A percentile compares a stretch with the other conserved stretches of the same genome.
Conservation (phyloP, 2,113 vertebrate genomes). For the Ginglymostoma cirratum region DNA sequence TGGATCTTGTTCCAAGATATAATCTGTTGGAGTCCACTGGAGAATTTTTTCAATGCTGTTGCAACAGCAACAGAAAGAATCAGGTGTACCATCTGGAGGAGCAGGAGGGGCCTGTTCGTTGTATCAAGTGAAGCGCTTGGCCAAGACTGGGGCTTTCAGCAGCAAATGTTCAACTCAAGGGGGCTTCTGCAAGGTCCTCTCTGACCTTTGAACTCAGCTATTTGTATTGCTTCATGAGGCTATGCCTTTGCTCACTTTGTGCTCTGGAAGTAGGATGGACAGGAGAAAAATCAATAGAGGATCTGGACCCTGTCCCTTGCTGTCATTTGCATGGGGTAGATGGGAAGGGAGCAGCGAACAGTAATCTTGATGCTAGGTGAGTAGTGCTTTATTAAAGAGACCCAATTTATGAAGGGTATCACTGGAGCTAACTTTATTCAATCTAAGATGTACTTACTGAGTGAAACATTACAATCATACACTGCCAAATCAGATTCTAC, state of each 20-base stretch:
- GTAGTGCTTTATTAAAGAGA: too few relatives aligned
- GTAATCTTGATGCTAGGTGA: neutral
- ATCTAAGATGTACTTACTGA: too few relatives aligned
- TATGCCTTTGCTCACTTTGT: neutral
- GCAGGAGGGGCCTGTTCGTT: neutral
- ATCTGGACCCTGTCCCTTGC: neutral
- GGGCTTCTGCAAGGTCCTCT: neutral
- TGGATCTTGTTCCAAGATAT: neutral
- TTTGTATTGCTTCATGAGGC: neutral
- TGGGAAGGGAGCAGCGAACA: neutral
- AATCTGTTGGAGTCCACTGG: neutral
- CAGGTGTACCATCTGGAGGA: neutral
- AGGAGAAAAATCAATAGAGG: neutral
- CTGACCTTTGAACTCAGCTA: neutral
- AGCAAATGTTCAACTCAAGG: neutral
- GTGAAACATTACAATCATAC: too few relatives aligned
- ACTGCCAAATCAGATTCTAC: too few relatives aligned
- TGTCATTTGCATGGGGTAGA: neutral
- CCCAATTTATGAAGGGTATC: too few relatives aligned
- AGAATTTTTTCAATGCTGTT: neutral
- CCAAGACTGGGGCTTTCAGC: neutral
- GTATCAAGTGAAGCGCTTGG: neutral
- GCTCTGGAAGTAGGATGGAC: neutral
- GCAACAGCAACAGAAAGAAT: neutral
- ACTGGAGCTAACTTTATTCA: too few relatives aligned